Base-by-base conservation (phyloP, 2,113 vertebrate species). In the Chelonoidis abingdonii region DNA sequence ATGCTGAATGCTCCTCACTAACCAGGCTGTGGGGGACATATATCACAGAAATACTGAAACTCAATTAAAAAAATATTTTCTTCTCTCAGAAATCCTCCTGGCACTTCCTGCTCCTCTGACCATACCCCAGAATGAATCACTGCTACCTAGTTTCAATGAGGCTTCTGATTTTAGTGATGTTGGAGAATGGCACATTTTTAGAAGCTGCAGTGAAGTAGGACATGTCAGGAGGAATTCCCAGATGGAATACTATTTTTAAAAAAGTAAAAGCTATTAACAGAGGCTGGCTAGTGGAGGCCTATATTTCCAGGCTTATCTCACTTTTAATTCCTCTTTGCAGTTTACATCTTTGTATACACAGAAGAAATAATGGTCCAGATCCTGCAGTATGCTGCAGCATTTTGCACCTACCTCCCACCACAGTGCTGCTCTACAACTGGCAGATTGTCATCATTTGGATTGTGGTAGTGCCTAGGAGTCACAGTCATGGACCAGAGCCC, bases 231-330 rank as follows among this genome's bases (percentile, higher is more conserved):
- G 14, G 5, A 94, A 83, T 91, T 86, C 38, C 92, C 4, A n/a
- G 2, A 57, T 19, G 50, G 13, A 41, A 91, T 50, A 0, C 31
- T 3, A 47, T 29, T 1, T 0, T 76, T 14, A 27, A 13, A 76
- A n/a, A 19, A 76, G 72, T 22, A 41, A 44, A 72, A 72, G 72
- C 41, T 41, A 41, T 76, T 76, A 41, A 76, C 72, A 76, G 22
- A 76, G 38, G 10, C 38, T 76, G 38, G 38, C 41, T 44, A 76
- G 9, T 76, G n/a, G 41, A 25, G 72, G 10, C 21, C 44, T 41
- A 24, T 24, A 44, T 44, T 76, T 76, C 72, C 22, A 76, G 22
- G 22, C 38, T 25, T 76, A 76, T 25, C 38, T 38, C 41, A 76
- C 72, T 76, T 69, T 69, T 69, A 17, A 69, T n/a, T n/a, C 35